phyloP scores from a whole-genome alignment of 2,888 invertebrate genomes.

The Philereme transversata region DNA sequence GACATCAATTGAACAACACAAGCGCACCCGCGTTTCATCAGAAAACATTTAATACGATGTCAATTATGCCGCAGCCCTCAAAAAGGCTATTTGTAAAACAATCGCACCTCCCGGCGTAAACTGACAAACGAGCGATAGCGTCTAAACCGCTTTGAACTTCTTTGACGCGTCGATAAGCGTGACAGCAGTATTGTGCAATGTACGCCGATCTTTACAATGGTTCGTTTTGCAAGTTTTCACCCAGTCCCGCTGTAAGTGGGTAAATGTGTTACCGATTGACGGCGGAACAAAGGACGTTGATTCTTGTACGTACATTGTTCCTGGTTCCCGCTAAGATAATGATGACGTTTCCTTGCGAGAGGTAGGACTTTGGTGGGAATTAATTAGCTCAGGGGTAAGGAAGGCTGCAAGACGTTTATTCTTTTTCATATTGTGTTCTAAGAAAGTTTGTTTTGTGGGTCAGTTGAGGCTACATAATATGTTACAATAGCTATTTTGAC shows the following conservation, averaged over 20 bases:
- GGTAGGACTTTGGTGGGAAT: conserved; percentile 51
- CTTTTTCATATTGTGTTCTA: not conserved
- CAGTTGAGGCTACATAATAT: too few species aligned
- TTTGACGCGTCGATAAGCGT: conserved; percentile 81
- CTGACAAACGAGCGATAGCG: conserved; percentile 78
- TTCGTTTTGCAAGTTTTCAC: conserved; percentile 82
- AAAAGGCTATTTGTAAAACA: conserved; percentile 79
- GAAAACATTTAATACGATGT: conserved; percentile 39
- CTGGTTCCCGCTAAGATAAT: conserved; percentile 68
- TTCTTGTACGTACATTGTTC: conserved; percentile 43
- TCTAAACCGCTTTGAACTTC: conserved; percentile 76
- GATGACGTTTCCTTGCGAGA: conserved; percentile 59
- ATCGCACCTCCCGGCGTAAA: conserved; percentile 70
- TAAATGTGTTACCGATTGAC: conserved; percentile 81
- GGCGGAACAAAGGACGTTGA: conserved; percentile 59
- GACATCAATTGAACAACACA: conserved; percentile 68
- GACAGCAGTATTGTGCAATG: conserved; percentile 46
- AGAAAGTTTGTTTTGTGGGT: too few species aligned
- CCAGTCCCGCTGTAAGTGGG: conserved; percentile 68
- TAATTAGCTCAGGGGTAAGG: conserved; percentile 45
- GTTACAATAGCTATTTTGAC: too few species aligned
- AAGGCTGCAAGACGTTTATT: not conserved
- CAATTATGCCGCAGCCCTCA: conserved; percentile 36
- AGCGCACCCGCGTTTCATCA: conserved; percentile 41
- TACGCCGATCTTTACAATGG: conserved; percentile 61